A percentile compares a stretch with the other conserved stretches of the same genome.
Evolutionary conservation across 2,113 vertebrate species (phyloP).

Genomic region (Myodes glareolus): DNA sequence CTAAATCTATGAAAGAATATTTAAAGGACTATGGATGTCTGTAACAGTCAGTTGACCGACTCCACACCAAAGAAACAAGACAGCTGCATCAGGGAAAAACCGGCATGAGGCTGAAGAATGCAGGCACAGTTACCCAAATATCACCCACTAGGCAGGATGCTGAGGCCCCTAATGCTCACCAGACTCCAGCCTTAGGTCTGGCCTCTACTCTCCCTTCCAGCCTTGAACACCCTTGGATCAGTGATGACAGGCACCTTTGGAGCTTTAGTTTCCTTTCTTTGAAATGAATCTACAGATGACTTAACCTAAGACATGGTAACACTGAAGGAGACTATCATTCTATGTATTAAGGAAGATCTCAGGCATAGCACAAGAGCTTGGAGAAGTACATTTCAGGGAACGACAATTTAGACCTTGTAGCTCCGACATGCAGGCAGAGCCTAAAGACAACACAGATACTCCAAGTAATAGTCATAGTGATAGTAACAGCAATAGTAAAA

Average conservation of each 20-base stretch:
- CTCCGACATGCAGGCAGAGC: background rate
- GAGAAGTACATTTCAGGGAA: background rate
- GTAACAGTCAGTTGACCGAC: background rate
- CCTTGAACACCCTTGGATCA: background rate
- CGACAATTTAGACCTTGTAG: too few species aligned
- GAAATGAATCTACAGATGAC: background rate
- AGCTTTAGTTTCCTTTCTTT: background rate
- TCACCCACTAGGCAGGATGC: fast-evolving
- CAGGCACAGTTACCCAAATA: too few species aligned
- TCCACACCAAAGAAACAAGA: background rate
- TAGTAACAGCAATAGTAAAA: too few species aligned
- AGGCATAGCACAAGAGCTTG: background rate
- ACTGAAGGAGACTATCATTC: background rate
- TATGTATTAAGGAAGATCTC: background rate
- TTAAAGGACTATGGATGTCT: background rate
- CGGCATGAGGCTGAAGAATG: fast-evolving
- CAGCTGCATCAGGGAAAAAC: background rate
- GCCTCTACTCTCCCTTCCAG: too few species aligned
- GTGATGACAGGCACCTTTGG: background rate
- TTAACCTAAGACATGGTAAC: background rate
- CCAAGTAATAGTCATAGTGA: too few species aligned
- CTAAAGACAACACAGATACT: background rate
- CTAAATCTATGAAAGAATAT: conserved; percentile 4
- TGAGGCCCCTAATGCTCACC: fast-evolving
- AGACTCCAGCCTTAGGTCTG: background rate